phyloP scores from a whole-genome alignment of 2,113 vertebrate species.

The Myotis lucifugus region DNA sequence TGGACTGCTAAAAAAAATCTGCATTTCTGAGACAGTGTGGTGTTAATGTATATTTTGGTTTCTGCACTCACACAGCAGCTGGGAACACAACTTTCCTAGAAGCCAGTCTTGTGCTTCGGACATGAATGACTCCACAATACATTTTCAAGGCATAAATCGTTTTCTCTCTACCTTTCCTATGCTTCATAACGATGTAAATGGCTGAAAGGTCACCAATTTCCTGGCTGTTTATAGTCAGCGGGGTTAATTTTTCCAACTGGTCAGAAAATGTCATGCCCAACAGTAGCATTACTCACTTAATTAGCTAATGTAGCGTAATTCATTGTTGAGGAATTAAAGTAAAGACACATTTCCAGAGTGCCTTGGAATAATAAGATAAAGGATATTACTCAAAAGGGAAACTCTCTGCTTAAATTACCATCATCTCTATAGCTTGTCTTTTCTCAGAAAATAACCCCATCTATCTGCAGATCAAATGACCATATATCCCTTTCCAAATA shows the following conservation, averaged over 20 bases:
- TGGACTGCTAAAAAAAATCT: neutral
- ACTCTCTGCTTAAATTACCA: conserved; percentile 52
- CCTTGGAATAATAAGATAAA: conserved; percentile 69
- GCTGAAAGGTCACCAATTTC: conserved; percentile 68
- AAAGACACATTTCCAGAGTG: conserved; percentile 51
- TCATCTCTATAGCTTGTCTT: conserved; percentile 45
- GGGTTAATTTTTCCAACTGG: conserved; percentile 72
- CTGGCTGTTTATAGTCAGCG: conserved; percentile 54
- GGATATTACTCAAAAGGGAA: conserved; percentile 56
- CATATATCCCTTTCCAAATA: conserved; percentile 51
- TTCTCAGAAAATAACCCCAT: conserved; percentile 66
- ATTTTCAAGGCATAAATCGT: conserved; percentile 53
- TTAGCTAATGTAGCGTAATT: conserved; percentile 72
- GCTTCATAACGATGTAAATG: conserved; percentile 31
- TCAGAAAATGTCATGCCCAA: conserved; percentile 73
- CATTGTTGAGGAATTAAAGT: conserved; percentile 56
- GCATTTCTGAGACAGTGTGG: neutral
- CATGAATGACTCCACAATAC: neutral
- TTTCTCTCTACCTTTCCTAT: conserved; percentile 47
- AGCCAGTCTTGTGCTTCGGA: neutral
- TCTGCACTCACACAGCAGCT: neutral
- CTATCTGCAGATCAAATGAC: conserved; percentile 55
- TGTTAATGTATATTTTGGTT: neutral
- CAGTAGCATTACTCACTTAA: conserved; percentile 61
- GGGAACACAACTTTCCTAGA: conserved; percentile 27